Evolutionary conservation across 1,140 invertebrate species (phyloP).

Genomic region (Cephus cinctus): DNA sequence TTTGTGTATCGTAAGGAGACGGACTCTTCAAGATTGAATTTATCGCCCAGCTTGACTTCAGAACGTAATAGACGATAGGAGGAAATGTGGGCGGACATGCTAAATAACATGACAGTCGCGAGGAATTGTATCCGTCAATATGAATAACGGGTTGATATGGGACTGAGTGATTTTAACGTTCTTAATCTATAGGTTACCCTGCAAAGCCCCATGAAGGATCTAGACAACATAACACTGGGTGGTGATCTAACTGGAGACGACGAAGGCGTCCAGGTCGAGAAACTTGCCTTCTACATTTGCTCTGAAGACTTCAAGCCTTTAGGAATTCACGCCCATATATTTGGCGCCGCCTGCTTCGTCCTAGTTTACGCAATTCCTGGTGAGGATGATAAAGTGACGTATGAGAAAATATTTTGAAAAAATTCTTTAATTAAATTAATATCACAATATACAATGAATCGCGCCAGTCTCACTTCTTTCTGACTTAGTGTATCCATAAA

Average conservation of each 20-base stretch:
- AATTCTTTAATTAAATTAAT: not conserved
- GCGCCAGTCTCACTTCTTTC: no score
- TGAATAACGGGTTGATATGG: no score
- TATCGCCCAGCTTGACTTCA: no score
- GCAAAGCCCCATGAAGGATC: conserved; percentile 22
- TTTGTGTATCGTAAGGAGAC: no score
- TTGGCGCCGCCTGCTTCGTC: conserved; percentile 69
- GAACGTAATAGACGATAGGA: no score
- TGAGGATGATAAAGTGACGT: conserved; percentile 34
- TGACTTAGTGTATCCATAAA: no score
- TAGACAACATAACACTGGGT: conserved; percentile 25
- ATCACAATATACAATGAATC: no score
- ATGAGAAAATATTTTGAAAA: not conserved
- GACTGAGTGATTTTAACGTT: no score
- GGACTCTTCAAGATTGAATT: no score
- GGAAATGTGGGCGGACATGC: not conserved
- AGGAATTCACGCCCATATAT: conserved; percentile 45
- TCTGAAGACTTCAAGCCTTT: conserved; percentile 33
- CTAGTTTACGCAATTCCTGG: conserved; percentile 73
- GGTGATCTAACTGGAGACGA: conserved; percentile 10
- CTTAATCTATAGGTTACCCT: conserved; percentile 35
- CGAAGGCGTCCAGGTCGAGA: conserved; percentile 11
- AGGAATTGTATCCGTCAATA: no score
- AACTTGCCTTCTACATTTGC: conserved; percentile 29
- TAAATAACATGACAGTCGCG: no score